Base-by-base conservation (phyloP, 2,113 vertebrate genomes). In the Myxocyprinus asiaticus region DNA sequence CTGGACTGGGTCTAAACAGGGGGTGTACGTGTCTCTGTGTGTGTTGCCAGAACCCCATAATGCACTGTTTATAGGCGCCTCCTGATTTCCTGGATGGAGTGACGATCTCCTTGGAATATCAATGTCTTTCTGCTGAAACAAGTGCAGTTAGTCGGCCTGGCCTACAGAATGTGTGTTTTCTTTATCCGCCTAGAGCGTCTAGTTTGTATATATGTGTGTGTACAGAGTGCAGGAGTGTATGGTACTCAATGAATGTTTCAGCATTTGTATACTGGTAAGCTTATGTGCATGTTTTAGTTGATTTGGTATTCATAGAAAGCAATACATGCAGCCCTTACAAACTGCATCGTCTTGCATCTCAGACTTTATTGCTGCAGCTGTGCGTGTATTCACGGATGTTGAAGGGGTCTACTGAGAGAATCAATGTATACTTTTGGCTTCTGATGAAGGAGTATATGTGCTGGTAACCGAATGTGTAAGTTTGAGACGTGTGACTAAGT, bases 41-140 rank as follows among this genome's bases (percentile, higher is more conserved):
- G 22, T 70, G 50, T 80, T 82, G 90, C 87, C 90, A 88, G 89
- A 84, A 77, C 79, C 81, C 87, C 81, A 85, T 88, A 91, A 86
- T 89, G 87, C 78, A 78, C 80, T 79, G 91, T 91, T 92, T 86
- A 90, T 86, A 82, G 87, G 87, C 79, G 80, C 81, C 75, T 87
- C 85, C 87, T 89, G 88, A 88, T 90, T 92, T 90, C 87, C 90
- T 91, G 90, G 89, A 90, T 86, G 88, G 87, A 88, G 87, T 84
- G 74, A 89, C 88, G 79, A 81, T 68, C 82, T 83, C 87, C 77
- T 81, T 83, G 77, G 90, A 91, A 92, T 92, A 89, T 90, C 86
- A 92, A 91, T 91, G 88, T 88, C 83, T 83, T 22, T 63, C n/a
- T 72, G 48, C 76, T 81, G 75, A 84, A 77, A 61, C 76, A 71